Evolutionary conservation across 2,888 invertebrate species (phyloP), one percentile per base, ranked within the genome.

Genomic region (Andrena flavipes): DNA sequence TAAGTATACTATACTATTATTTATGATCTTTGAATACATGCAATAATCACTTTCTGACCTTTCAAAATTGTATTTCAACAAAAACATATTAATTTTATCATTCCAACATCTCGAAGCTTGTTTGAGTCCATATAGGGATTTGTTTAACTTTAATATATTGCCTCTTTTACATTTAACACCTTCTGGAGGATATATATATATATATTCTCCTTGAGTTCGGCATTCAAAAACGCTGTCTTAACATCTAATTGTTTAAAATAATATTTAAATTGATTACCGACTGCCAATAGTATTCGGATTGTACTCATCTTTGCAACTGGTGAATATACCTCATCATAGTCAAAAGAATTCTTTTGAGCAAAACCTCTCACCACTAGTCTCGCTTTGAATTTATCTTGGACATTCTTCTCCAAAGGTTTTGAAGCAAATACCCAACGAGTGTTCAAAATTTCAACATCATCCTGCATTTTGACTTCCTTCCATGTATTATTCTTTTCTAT

Each of bases 301-400:
- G 86, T 88, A 30, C 82, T 29, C 79, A 89, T 87, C 74, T 85
- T 88, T 1, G 87, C 90, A 3, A 91, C 88, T 13, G 90, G 89
- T 35, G 90, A 85, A 84, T 91, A 92, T 6, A 89, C 88, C 64
- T 91, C 87, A 65, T 59, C 76, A 80, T 89, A 91, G 65, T 90
- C 86, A 13, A 77, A 82, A 30, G 78, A 60, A 51, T 89, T 78
- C 70, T 86, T 70, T 72, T 92, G 91, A 54, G 85, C 89, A 86
- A 89, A 92, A n/a, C 90, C 90, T 71, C 87, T 84, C 0, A 62
- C 71, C 2, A 82, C 79, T 49, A 82, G 33, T 10, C 82, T 23
- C 10, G 91, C 90, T 33, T 91, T 90, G 8, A 90, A 69, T 59
- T 89, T 84, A 10, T 91, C 88, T 70, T 90, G 88, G 56, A 88